Evolutionary conservation across 2,113 vertebrate species (phyloP), one percentile per base, ranked within the genome.

Genomic region (Oostethus manadensis): DNA sequence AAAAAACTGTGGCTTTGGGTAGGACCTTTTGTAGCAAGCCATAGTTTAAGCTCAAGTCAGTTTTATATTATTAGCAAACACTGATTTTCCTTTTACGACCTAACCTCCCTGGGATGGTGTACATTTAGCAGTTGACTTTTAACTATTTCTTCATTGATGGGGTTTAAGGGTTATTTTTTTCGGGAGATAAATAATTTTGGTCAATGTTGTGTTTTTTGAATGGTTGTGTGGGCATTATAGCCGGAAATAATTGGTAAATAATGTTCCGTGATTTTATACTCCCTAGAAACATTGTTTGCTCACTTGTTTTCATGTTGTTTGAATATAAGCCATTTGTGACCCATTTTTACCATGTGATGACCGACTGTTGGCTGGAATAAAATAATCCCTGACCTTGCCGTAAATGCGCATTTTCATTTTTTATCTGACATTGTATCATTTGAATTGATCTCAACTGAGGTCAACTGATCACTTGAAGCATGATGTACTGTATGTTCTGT

Each of bases 291-390:
- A 7, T 56, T 42, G 21, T 40, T 60, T 10, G 13, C 38, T 56
- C 26, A 10, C 6, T 51, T 35, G 14, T 58, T 71, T 66, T 56
- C 21, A 35, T 43, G 45, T 3, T 66, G 47, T 77, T 73, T 62
- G 60, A 55, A 60, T 58, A 51, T 50, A 13, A 57, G 3, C 33
- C 63, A 68, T 57, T 17, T 26, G 59, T 58, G 61, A 63, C 22
- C 26, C 47, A 50, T 20, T 64, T 71, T 58, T 59, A 55, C 49
- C 3, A 44, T 21, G 40, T 47, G 26, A 55, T 58, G 38, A 58
- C 10, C 48, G 40, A 8, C 2, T 66, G 45, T 61, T 45, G 13
- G 53, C 11, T 56, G 50, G 60, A 78, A 70, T 72, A 75, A 81
- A 75, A 46, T 43, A 20, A 49, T 54, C 51, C 20, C 46, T 71